phyloP scores from a whole-genome alignment of 2,888 invertebrate species.

The Plebejus argus region DNA sequence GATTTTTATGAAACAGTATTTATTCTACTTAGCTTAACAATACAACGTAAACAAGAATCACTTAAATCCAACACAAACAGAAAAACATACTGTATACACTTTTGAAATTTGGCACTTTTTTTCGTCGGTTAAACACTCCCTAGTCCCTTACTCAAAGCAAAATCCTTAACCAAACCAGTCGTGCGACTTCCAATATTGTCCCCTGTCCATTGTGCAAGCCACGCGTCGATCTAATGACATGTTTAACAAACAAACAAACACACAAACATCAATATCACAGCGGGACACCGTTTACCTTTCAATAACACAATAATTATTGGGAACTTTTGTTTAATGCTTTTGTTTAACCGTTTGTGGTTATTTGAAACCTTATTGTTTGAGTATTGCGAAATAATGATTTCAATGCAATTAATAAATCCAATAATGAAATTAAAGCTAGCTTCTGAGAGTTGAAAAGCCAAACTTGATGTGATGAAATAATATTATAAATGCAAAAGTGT shows the following conservation, averaged over 20 bases:
- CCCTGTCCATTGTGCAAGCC: slow-evolving; percentile 50
- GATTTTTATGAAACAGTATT: no score
- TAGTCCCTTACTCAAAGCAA: not conserved
- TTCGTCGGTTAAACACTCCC: not conserved
- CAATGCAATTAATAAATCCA: not conserved
- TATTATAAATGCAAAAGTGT: no score
- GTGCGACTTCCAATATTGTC: slow-evolving; percentile 35
- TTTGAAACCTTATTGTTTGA: not conserved
- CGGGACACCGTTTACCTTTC: slow-evolving; percentile 20
- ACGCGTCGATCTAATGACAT: slow-evolving; percentile 65
- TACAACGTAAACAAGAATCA: no score
- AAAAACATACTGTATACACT: no score
- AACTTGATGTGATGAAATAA: no score
- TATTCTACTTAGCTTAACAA: no score
- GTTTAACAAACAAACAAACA: slow-evolving; percentile 53
- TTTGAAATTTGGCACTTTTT: no score
- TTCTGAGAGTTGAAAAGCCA: no score
- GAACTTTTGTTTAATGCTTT: not conserved
- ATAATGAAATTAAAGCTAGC: not conserved
- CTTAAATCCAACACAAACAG: no score
- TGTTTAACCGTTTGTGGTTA: not conserved
- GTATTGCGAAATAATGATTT: not conserved
- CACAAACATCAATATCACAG: slow-evolving; percentile 45
- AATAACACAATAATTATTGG: slow-evolving; percentile 20
- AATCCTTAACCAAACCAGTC: slow-evolving; percentile 4